Percentiles rank a stretch among this genome's conserved stretches.
These are phyloP conservation scores for Conchocele bisecta DNA, from an alignment of 2,888 invertebrate genomes.

Conservation along the genomic window DNA sequence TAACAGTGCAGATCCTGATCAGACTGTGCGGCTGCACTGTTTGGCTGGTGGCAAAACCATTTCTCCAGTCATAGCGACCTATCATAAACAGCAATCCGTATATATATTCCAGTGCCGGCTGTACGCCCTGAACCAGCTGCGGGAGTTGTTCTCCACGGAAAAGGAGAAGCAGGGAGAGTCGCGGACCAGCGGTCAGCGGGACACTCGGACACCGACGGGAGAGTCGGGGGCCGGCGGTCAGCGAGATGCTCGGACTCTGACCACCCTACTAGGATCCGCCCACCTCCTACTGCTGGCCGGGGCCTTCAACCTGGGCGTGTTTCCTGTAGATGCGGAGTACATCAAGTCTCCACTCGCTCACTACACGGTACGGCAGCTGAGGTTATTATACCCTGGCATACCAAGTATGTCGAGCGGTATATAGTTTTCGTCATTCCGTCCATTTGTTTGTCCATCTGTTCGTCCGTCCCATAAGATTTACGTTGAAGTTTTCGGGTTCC, in stretches of 20 bases:
- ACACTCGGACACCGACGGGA: slow-evolving; percentile 53
- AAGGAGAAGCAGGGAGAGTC: slow-evolving; percentile 60
- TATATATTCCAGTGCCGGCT: slow-evolving; percentile 79
- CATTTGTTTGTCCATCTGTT: too few relatives aligned
- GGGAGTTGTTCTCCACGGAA: slow-evolving; percentile 80
- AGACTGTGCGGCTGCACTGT: too few relatives aligned
- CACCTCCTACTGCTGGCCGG: slow-evolving; percentile 85
- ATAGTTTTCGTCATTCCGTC: too few relatives aligned
- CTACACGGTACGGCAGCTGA: slow-evolving; percentile 82
- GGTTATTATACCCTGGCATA: not conserved
- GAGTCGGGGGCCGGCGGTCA: slow-evolving; percentile 4
- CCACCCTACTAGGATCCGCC: slow-evolving; percentile 81
- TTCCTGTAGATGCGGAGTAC: slow-evolving; percentile 8
- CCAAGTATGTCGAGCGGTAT: too few relatives aligned
- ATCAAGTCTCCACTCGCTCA: slow-evolving; percentile 83
- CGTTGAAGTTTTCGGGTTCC: too few relatives aligned
- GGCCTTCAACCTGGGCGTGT: slow-evolving; percentile 79
- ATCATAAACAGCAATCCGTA: not conserved
- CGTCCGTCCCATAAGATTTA: too few relatives aligned
- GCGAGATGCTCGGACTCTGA: slow-evolving; percentile 40
- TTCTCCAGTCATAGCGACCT: too few relatives aligned
- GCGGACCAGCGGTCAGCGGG: slow-evolving; percentile 13
- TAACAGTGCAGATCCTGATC: too few relatives aligned
- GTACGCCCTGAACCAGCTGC: slow-evolving; percentile 83
- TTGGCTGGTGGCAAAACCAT: not conserved